These are phyloP conservation scores for Poicephalus gulielmi DNA, from an alignment of 2,113 vertebrate species.

Conservation along the genomic window DNA sequence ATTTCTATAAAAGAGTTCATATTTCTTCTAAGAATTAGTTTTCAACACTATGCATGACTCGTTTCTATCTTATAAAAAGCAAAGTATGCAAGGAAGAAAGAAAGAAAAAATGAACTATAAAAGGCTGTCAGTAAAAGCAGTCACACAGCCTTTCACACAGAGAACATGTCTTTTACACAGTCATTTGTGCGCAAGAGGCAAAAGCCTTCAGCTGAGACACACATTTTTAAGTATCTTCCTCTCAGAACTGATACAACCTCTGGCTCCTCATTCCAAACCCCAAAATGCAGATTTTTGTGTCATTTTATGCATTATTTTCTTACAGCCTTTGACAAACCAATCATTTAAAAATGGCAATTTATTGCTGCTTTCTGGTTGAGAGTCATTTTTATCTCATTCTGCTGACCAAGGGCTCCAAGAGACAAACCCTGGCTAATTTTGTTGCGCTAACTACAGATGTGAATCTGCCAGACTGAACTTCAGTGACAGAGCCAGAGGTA, in stretches of 20 bases:
- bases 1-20: not conserved
- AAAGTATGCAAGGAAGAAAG: not conserved
- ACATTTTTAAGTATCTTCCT: not conserved
- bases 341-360: not conserved
- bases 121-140: not conserved
- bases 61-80: not conserved
- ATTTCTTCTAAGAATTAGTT: not conserved
- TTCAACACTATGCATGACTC: not conserved
- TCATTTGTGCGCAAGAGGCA: not conserved
- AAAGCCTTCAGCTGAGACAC: not conserved
- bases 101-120: not conserved
- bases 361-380: not conserved
- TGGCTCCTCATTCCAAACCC: not conserved
- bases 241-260: not conserved
- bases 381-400: not conserved
- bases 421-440: not conserved
- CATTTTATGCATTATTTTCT: not conserved
- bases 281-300: not conserved
- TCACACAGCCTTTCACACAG: not conserved
- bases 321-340: not conserved
- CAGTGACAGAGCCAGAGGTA: accelerated
- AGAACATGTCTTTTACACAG: not conserved
- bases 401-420: not conserved
- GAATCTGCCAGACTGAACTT: not conserved
- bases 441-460: not conserved